Evolutionary conservation across 2,113 vertebrate genomes (phyloP).

Genomic region (Apodemus sylvaticus): DNA sequence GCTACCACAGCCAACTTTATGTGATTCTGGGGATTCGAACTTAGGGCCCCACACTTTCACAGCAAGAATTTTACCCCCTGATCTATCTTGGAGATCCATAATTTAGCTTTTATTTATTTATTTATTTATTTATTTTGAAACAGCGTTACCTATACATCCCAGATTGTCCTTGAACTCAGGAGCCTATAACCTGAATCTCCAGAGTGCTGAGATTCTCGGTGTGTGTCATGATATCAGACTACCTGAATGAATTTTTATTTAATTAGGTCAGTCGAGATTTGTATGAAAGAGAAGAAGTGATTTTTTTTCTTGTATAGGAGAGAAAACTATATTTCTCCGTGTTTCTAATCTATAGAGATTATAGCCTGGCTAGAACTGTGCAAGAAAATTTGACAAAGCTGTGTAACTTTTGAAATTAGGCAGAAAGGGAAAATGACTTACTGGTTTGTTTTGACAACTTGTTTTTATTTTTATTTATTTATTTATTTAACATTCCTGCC

Average conservation of each 20-base stretch:
- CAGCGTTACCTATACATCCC: neutral
- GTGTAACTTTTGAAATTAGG: slow-evolving; percentile 28
- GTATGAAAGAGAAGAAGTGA: neutral
- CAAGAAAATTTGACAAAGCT: slow-evolving; percentile 36
- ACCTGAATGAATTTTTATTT: neutral
- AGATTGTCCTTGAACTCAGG: neutral
- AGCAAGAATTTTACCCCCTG: neutral
- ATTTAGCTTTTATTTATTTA: neutral
- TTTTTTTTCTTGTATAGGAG: slow-evolving; percentile 30
- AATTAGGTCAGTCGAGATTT: neutral
- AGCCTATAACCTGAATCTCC: too few species aligned
- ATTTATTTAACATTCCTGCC: slow-evolving; percentile 44
- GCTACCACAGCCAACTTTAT: neutral
- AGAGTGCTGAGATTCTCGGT: neutral
- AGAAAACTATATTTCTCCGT: slow-evolving; percentile 39
- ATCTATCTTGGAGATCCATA: neutral
- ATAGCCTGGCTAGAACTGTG: slow-evolving; percentile 34
- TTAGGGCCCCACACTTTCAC: neutral
- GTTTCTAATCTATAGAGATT: slow-evolving; percentile 22
- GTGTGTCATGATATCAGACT: too few species aligned
- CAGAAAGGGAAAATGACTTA: slow-evolving; percentile 45
- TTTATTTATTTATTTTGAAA: too few species aligned
- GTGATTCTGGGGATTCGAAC: neutral
- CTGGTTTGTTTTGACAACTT: slow-evolving; percentile 67
- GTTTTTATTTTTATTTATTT: neutral